Base-by-base conservation (phyloP, 2,888 invertebrate species). In the Drosophila mulleri region DNA sequence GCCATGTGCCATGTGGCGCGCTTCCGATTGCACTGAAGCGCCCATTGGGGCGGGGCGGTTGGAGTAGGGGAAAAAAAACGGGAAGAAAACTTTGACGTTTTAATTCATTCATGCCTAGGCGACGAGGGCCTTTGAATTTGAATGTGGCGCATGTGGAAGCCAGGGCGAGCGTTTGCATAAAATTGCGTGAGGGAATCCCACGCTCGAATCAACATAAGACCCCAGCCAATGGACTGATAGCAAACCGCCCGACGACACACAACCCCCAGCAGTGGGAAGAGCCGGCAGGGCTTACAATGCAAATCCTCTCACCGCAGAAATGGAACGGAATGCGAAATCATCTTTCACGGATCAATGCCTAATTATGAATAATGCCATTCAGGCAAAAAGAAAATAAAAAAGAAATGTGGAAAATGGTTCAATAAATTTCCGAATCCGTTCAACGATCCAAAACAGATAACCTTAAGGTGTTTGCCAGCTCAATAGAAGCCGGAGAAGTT, bases 281-380 rank as follows among this genome's bases (percentile, higher is more conserved):
- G 29, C 1, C 9, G 65, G 65, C 71, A 18, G 65, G 65, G 70
- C 58, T 62, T 57, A 68, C 77, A 77, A 87, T 90, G 90, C 90
- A 87, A 87, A 87, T 87, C 87, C 90, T 82, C 86, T 83, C 81
- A 77, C 89, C 73, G 81, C 78, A 72, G 63, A 69, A 74, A 67
- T 63, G 50, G 80, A 67, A 67, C 65, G 67, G 77, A 73, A 74
- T 78, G 72, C 67, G 75, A 92, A 91, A 91, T 90, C 92, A 91
- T 91, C 92, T 91, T 91, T 92, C 69, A 82, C 83, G 90, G 86
- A 85, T 91, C 90, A 91, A 86, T 92, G 91, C 78, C 80, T 90
- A 89, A 91, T 91, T 89, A 83, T 75, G 83, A 83, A 81, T 85
- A 89, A 91, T 91, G 89, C 91, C 91, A 83, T 83, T 90, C 89